A percentile compares a stretch with the other conserved stretches of the same genome.
phyloP scores from a whole-genome alignment of 2,888 invertebrate species.

The Caenorhabditis doughertyi region DNA sequence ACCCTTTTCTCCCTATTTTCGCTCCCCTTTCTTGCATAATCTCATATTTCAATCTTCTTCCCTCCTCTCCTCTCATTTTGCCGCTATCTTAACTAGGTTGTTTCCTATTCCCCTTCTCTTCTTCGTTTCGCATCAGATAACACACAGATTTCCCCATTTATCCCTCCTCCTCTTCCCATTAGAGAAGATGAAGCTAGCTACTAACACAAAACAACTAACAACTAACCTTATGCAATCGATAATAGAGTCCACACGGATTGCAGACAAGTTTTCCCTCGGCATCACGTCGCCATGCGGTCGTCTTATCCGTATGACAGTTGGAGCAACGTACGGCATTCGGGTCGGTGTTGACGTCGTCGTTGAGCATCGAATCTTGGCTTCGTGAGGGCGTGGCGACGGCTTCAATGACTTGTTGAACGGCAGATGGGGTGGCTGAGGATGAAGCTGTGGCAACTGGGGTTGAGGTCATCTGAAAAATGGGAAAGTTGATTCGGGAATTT shows the following conservation, averaged over 20 bases:
- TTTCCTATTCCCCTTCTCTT: slow-evolving; percentile 21
- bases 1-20: too few species aligned
- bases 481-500: neutral
- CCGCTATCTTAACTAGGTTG: slow-evolving; percentile 64
- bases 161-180: neutral
- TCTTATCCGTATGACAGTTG: slow-evolving; percentile 82
- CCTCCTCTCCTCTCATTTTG: slow-evolving; percentile 21
- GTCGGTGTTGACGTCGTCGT: slow-evolving; percentile 8
- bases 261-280: slow-evolving; percentile 80
- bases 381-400: slow-evolving; percentile 48
- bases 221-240: slow-evolving; percentile 80
- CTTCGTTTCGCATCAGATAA: slow-evolving; percentile 49
- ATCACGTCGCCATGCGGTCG: slow-evolving; percentile 82
- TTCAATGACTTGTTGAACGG: slow-evolving; percentile 30
- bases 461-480: neutral
- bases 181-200: neutral
- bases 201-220: neutral
- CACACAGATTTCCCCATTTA: neutral
- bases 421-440: slow-evolving; percentile 7
- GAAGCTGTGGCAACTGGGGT: neutral
- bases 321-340: slow-evolving; percentile 73
- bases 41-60: slow-evolving; percentile 60
- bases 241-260: slow-evolving; percentile 82
- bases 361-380: slow-evolving; percentile 23
- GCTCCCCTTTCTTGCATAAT: too few species aligned